phyloP scores from a whole-genome alignment of 2,113 vertebrate species.

The Felis chaus region DNA sequence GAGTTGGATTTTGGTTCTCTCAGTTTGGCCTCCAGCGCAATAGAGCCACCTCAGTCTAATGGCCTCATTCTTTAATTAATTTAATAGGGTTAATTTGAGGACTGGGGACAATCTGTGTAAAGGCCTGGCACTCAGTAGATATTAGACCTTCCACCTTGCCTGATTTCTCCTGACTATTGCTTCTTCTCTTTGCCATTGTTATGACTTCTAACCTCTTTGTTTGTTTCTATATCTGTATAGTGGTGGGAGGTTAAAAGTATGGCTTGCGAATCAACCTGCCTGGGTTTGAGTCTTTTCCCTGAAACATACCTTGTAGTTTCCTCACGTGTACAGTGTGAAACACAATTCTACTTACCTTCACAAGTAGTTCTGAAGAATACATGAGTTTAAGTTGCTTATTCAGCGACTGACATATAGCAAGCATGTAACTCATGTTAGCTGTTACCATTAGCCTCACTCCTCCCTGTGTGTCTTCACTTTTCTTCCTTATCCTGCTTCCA shows the following conservation, averaged over 20 bases:
- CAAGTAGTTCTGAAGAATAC: not conserved
- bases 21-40: not conserved
- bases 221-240: not conserved
- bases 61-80: not conserved
- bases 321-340: not conserved
- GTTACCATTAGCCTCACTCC: not conserved
- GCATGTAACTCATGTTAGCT: not conserved
- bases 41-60: not conserved
- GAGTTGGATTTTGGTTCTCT: not conserved
- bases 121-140: not conserved
- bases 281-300: not conserved
- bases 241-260: not conserved
- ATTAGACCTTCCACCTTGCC: not conserved
- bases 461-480: not conserved
- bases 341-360: not conserved
- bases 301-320: not conserved
- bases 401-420: not conserved
- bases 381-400: not conserved
- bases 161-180: not conserved
- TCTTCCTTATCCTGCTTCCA: not conserved
- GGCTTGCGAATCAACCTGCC: not conserved
- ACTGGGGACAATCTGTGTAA: not conserved
- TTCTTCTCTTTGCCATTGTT: not conserved
- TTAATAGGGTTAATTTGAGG: not conserved
- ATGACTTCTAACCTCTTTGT: not conserved